Conservation (phyloP, 1,140 invertebrate genomes). For the Polypedilum pembai region DNA sequence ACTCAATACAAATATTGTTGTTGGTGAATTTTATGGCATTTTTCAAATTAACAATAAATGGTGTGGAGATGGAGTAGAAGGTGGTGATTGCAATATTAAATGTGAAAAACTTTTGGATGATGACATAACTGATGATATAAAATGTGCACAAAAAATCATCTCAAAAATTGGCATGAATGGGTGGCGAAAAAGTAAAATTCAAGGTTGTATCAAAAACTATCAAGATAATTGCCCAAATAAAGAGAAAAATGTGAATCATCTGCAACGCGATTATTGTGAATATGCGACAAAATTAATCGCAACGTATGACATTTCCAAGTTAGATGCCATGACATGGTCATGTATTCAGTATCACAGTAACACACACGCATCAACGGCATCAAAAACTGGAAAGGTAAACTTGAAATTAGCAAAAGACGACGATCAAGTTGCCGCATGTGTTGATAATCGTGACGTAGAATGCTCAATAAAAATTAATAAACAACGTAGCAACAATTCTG, state of each 20-base stretch:
- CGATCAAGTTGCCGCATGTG: background rate
- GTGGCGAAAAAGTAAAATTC: background rate
- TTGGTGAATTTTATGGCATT: background rate
- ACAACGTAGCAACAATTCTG: background rate
- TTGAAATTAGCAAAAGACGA: background rate
- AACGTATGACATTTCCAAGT: slow-evolving; percentile 11
- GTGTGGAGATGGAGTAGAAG: background rate
- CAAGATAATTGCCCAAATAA: background rate
- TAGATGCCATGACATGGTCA: slow-evolving; percentile 9
- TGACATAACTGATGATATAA: background rate
- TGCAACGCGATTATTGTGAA: background rate
- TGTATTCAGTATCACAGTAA: background rate
- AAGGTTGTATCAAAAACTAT: background rate
- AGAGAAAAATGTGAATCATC: background rate
- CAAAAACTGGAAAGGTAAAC: background rate
- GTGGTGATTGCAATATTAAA: background rate
- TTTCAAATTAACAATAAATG: background rate
- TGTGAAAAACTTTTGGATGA: background rate
- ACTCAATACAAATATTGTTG: background rate
- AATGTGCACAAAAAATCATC: background rate
- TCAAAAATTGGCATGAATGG: background rate
- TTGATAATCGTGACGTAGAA: background rate
- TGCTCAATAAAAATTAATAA: background rate
- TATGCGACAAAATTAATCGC: background rate
- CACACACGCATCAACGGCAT: background rate